These are phyloP conservation scores for Netelia inedita DNA, from an alignment of 2,888 invertebrate species.

Conservation along the genomic window DNA sequence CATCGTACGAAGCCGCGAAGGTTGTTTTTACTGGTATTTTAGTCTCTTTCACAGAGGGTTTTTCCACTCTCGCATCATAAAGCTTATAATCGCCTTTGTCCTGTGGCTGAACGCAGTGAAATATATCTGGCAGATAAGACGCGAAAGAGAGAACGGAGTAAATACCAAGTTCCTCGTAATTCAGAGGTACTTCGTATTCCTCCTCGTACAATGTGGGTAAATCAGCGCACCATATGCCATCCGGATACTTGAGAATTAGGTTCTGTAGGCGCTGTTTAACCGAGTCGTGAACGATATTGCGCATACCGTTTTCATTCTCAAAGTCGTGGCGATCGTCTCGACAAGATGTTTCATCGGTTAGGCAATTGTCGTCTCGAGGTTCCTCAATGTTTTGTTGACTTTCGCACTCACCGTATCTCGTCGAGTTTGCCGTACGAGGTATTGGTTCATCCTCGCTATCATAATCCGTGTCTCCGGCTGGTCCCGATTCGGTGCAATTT, in stretches of 20 bases:
- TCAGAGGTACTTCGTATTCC: conserved; percentile 76
- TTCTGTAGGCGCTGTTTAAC: conserved; percentile 75
- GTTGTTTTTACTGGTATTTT: conserved; percentile 45
- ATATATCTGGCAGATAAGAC: conserved; percentile 79
- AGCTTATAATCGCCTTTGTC: conserved; percentile 74
- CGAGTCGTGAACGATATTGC: conserved; percentile 73
- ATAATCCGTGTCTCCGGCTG: background rate
- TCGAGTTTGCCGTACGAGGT: background rate
- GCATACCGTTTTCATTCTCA: conserved; percentile 23
- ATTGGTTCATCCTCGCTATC: background rate
- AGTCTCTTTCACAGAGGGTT: conserved; percentile 41
- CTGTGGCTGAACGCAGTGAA: conserved; percentile 71
- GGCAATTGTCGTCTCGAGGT: background rate
- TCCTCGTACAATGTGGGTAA: conserved; percentile 76
- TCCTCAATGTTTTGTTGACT: background rate
- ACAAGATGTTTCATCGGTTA: background rate
- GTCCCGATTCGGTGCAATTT: background rate
- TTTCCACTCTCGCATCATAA: conserved; percentile 72
- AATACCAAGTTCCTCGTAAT: conserved; percentile 80
- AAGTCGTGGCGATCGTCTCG: background rate
- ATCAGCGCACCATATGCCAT: conserved; percentile 82
- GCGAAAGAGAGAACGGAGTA: conserved; percentile 78
- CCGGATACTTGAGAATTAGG: conserved; percentile 77
- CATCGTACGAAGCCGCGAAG: conserved; percentile 70
- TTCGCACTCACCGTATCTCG: background rate